A percentile compares a stretch with the other conserved stretches of the same genome.
Evolutionary conservation across 2,113 vertebrate species (phyloP).

Genomic region (human (Homo sapiens)): GRCh38 chr22:43737001-43737500

Average conservation of each 20-base stretch:
- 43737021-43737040: no score
- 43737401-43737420: no score
- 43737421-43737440: no score
- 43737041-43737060: fast-evolving
- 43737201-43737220: background rate
- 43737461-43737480: no score
- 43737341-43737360: no score
- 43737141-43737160: background rate
- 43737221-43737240: background rate
- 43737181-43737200: background rate
- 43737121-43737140: background rate
- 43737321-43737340: no score
- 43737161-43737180: background rate
- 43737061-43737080: background rate
- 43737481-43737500: no score
- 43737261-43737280: background rate
- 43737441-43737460: no score
- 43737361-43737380: no score
- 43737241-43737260: background rate
- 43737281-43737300: background rate
- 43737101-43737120: background rate
- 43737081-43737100: background rate
- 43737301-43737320: no score
- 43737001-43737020: background rate
- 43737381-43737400: no score